Conservation (phyloP, 2,888 invertebrate genomes). For the Caenorhabditis sp. region DNA sequence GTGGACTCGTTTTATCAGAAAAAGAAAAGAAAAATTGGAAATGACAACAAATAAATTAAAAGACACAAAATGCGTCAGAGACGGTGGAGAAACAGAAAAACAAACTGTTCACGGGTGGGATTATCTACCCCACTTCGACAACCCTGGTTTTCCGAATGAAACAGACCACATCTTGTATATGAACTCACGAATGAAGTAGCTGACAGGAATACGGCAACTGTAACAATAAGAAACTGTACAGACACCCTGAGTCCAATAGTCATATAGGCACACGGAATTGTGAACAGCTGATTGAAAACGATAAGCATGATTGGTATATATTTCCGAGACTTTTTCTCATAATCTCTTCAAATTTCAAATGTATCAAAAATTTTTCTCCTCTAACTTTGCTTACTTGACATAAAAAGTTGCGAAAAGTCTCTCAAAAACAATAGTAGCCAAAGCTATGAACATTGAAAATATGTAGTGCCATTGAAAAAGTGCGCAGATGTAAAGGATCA, state of each 20-base stretch:
- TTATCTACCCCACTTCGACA: too few relatives aligned
- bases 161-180: too few relatives aligned
- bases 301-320: neutral
- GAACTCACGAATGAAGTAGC: neutral
- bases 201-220: neutral
- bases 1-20: too few relatives aligned
- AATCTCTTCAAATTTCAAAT: neutral
- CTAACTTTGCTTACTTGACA: neutral
- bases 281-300: neutral
- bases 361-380: neutral
- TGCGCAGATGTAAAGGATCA: neutral
- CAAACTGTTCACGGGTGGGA: too few relatives aligned
- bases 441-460: neutral
- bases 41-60: too few relatives aligned
- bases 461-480: neutral
- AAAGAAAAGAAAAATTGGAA: too few relatives aligned
- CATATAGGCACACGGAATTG: neutral
- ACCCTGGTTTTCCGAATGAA: too few relatives aligned
- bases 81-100: too few relatives aligned
- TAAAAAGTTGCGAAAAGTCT: neutral
- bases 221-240: neutral
- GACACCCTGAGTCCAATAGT: neutral
- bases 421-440: neutral
- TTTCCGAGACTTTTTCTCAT: neutral
- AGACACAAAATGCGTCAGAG: too few relatives aligned